phyloP scores from a whole-genome alignment of 2,797 vertebrate genomes.

The Garrulus glandarius region DNA sequence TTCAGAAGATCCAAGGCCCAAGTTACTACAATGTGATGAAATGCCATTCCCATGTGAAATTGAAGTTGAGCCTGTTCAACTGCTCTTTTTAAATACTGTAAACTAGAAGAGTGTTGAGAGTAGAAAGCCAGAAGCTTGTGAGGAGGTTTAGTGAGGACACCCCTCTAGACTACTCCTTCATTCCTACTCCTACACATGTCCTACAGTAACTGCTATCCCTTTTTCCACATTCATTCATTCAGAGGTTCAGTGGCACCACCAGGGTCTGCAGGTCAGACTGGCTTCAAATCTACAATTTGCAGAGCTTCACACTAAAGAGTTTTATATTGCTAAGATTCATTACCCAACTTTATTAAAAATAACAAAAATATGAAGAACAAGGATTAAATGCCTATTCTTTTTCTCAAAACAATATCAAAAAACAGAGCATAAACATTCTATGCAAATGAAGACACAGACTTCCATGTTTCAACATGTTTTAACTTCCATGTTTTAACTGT shows the following conservation, averaged over 20 bases:
- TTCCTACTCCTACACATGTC: not conserved
- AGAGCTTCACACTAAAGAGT: not conserved
- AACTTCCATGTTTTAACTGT: too few relatives aligned
- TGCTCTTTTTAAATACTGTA: not conserved
- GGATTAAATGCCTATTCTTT: not conserved
- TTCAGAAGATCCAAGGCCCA: not conserved
- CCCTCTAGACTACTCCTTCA: not conserved
- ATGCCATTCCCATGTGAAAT: not conserved
- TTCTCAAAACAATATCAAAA: not conserved
- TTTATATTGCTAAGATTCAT: not conserved
- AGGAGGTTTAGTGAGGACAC: not conserved
- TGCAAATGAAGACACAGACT: not conserved
- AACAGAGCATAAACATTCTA: not conserved
- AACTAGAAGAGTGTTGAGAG: not conserved
- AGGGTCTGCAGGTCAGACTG: not conserved
- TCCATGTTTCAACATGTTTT: not conserved
- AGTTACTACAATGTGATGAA: not conserved
- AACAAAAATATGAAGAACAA: not conserved
- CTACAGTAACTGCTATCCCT: not conserved
- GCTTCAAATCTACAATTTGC: not conserved
- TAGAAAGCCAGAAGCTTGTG: not conserved
- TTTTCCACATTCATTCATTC: not conserved
- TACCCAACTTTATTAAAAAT: not conserved
- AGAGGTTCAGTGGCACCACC: not conserved
- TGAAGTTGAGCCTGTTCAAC: not conserved